These are phyloP conservation scores for Harpalus rufipes DNA, from an alignment of 2,888 invertebrate species.

Conservation along the genomic window DNA sequence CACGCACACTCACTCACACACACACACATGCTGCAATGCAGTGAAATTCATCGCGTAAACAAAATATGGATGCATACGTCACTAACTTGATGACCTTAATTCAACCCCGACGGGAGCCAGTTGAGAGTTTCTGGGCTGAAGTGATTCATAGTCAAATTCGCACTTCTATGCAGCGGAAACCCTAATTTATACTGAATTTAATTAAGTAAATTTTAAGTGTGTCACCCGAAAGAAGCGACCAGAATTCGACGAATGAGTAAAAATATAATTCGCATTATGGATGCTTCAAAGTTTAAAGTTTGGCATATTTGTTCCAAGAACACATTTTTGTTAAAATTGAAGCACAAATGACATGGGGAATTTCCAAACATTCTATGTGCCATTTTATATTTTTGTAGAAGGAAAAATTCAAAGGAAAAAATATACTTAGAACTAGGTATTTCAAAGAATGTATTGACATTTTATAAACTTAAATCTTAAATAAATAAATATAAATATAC, in stretches of 20 bases:
- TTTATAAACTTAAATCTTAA: too few species aligned
- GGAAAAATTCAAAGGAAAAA: too few species aligned
- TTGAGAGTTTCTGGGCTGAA: not conserved
- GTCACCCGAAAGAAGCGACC: not conserved
- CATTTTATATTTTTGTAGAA: too few species aligned
- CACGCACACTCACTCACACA: constrained; percentile 3
- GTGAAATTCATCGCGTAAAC: constrained; percentile 45
- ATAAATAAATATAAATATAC: too few species aligned
- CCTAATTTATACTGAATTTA: not conserved
- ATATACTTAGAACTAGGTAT: too few species aligned
- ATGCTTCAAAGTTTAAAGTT: not conserved
- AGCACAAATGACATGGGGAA: too few species aligned
- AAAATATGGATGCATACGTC: constrained; percentile 14
- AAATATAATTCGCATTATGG: not conserved
- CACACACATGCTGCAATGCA: not conserved
- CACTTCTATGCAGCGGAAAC: not conserved
- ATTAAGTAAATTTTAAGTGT: not conserved
- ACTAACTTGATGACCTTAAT: constrained; percentile 31
- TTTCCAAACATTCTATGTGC: too few species aligned
- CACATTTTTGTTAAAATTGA: too few species aligned
- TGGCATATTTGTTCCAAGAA: too few species aligned
- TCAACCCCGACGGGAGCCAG: constrained; percentile 30
- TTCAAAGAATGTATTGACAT: too few species aligned
- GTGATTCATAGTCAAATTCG: constrained; percentile 1
- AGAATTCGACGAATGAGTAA: not conserved